Evolutionary conservation across 1,140 invertebrate genomes (phyloP).

Genomic region (Drosophila kurseongensis): DNA sequence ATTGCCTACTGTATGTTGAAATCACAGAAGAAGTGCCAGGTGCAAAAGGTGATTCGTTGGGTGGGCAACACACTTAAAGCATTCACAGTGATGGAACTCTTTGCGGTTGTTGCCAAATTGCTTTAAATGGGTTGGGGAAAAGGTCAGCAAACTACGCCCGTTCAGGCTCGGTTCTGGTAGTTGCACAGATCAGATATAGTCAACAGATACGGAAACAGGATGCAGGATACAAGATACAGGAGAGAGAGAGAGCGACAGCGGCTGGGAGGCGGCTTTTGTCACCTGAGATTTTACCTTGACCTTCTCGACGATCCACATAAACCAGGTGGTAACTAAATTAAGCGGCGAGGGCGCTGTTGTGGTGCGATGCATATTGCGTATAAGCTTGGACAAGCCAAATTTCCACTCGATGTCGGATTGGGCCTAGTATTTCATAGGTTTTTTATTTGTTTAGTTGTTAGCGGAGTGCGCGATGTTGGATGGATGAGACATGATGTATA

Average conservation of each 20-base stretch:
- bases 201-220: slow-evolving; percentile 22
- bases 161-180: slow-evolving; percentile 51
- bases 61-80: slow-evolving; percentile 76
- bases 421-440: slow-evolving; percentile 88
- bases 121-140: slow-evolving; percentile 84
- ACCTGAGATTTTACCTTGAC: slow-evolving; percentile 88
- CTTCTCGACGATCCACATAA: slow-evolving; percentile 91
- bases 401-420: slow-evolving; percentile 99
- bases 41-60: slow-evolving; percentile 29
- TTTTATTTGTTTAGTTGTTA: slow-evolving; percentile 37
- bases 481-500: slow-evolving; percentile 45
- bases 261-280: slow-evolving; percentile 30
- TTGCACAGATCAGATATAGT: slow-evolving; percentile 15
- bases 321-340: slow-evolving; percentile 97
- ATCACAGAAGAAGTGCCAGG: slow-evolving; percentile 22
- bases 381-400: slow-evolving; percentile 98
- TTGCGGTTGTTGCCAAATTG: slow-evolving; percentile 84
- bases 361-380: slow-evolving; percentile 99
- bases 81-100: slow-evolving; percentile 48
- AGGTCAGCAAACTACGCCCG: slow-evolving; percentile 71
- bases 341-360: slow-evolving; percentile 98
- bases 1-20: slow-evolving; percentile 17
- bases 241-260: slow-evolving; percentile 26
- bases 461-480: slow-evolving; percentile 33
- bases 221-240: slow-evolving; percentile 24